Percentiles rank a stretch among this genome's conserved stretches.
These are phyloP conservation scores for Sarcophaga carnaria DNA, from an alignment of 2,888 invertebrate genomes.

Conservation along the genomic window DNA sequence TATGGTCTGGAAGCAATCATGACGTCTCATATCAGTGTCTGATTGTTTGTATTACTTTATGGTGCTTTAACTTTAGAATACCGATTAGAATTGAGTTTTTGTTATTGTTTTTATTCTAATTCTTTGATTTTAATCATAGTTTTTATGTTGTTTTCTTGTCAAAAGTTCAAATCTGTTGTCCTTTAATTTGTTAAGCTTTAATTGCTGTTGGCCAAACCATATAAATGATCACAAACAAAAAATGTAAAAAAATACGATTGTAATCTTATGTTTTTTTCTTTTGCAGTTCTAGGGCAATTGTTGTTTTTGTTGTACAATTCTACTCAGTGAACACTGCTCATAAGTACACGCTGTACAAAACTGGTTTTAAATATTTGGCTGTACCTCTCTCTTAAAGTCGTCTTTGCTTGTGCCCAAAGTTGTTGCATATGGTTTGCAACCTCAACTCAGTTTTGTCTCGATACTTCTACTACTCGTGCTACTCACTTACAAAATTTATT, in stretches of 20 bases:
- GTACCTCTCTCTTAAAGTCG: background rate
- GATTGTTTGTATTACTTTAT: too few species aligned
- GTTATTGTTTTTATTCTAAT: constrained; percentile 1
- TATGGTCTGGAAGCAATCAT: background rate
- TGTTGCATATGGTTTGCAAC: background rate
- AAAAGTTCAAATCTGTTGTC: constrained; percentile 38
- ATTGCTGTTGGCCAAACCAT: constrained; percentile 38
- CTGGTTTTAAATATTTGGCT: constrained; percentile 14
- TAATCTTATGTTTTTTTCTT: too few species aligned
- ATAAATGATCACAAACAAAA: background rate
- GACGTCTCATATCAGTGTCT: too few species aligned
- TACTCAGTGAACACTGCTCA: background rate
- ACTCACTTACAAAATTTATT: background rate
- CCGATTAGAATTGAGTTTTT: background rate
- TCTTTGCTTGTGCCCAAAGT: background rate
- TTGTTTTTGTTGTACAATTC: background rate
- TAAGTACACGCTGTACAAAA: background rate
- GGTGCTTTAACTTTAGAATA: too few species aligned
- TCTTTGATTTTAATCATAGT: background rate
- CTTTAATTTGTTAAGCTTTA: background rate
- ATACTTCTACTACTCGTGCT: background rate
- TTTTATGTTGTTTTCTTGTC: constrained; percentile 29
- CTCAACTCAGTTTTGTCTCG: background rate
- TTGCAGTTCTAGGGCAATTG: background rate
- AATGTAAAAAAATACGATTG: background rate